Evolutionary conservation across 2,797 vertebrate genomes (phyloP).

Genomic region (Pangasius djambal): DNA sequence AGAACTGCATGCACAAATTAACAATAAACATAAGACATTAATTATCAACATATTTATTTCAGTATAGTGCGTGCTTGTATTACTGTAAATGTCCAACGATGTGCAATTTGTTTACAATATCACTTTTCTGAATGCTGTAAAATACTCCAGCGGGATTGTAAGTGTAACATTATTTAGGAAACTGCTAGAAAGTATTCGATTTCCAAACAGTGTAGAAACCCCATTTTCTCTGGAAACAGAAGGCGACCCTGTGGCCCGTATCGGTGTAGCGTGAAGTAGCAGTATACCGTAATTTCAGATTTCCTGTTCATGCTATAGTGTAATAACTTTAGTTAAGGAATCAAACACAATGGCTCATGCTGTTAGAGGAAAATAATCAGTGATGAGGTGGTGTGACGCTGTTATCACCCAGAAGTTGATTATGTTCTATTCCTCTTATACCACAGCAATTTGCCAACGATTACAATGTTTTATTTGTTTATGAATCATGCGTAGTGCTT

Average conservation of each 20-base stretch:
- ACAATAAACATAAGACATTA: background rate
- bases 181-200: background rate
- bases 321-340: background rate
- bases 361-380: background rate
- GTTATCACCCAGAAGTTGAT: too few species aligned
- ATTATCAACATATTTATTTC: background rate
- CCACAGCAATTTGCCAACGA: background rate
- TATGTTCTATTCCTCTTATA: background rate
- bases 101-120: background rate
- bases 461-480: background rate
- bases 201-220: background rate
- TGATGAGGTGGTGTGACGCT: background rate
- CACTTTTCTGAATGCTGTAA: background rate
- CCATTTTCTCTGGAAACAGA: too few species aligned
- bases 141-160: background rate
- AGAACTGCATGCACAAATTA: background rate
- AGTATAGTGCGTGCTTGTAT: background rate
- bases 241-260: background rate
- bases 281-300: background rate
- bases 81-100: background rate
- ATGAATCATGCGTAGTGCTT: background rate
- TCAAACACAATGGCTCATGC: background rate
- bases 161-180: background rate
- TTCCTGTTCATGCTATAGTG: background rate
- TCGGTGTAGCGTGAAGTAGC: background rate